Percentiles rank a stretch among this genome's conserved stretches.
phyloP scores from a whole-genome alignment of 37 sponge, comb jelly and placozoan genomes.

The Bolinopsis microptera region DNA sequence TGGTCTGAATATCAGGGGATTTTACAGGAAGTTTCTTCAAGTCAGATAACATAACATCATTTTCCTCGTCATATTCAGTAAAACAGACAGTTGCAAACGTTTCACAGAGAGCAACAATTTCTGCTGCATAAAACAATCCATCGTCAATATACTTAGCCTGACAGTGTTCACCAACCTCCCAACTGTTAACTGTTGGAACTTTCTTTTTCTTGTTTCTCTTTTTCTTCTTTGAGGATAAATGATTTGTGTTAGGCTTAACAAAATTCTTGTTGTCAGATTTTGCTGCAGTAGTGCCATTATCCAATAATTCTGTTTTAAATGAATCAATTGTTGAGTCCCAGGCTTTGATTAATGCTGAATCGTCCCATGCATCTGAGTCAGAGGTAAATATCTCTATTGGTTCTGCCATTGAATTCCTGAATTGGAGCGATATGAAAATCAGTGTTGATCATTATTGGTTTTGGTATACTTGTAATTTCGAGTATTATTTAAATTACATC shows the following conservation, averaged over 20 bases:
- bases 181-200: neutral
- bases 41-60: slow-evolving; percentile 21
- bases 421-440: too few relatives aligned
- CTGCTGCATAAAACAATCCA: slow-evolving; percentile 52
- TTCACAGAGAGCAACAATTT: slow-evolving; percentile 37
- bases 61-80: slow-evolving; percentile 31
- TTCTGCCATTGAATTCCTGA: neutral
- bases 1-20: neutral
- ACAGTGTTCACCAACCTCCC: slow-evolving; percentile 57
- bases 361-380: slow-evolving; percentile 64
- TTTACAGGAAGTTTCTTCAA: neutral
- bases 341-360: slow-evolving; percentile 50
- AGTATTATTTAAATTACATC: too few relatives aligned
- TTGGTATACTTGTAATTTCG: too few relatives aligned
- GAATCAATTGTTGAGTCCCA: slow-evolving; percentile 45
- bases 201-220: neutral
- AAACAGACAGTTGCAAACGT: slow-evolving; percentile 52
- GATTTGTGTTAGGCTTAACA: neutral
- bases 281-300: neutral
- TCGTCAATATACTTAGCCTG: slow-evolving; percentile 35
- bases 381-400: slow-evolving; percentile 40
- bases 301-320: slow-evolving; percentile 36
- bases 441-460: too few relatives aligned
- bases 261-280: neutral
- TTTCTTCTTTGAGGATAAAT: slow-evolving; percentile 34